Percentiles rank a stretch among this genome's conserved stretches.
These are phyloP conservation scores for Theristus sp. DNA, from an alignment of 2,888 invertebrate species.

Conservation along the genomic window DNA sequence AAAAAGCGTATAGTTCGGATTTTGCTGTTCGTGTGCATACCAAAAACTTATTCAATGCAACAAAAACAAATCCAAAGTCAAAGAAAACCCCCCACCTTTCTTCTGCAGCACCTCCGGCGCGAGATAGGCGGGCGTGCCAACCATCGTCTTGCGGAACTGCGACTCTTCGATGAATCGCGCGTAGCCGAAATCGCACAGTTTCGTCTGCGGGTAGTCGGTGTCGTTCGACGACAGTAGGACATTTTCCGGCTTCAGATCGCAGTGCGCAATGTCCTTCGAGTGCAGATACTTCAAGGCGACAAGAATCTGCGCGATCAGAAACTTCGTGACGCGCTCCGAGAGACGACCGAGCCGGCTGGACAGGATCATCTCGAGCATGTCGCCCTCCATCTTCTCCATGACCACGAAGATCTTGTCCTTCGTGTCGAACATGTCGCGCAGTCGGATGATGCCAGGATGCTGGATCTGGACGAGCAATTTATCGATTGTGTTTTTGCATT, in stretches of 20 bases:
- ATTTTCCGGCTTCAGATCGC: slow-evolving; percentile 27
- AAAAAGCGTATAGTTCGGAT: too few species aligned
- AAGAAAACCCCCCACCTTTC: too few species aligned
- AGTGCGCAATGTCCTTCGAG: slow-evolving; percentile 43
- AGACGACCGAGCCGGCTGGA: slow-evolving; percentile 70
- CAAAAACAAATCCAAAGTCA: too few species aligned
- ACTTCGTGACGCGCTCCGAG: slow-evolving; percentile 54
- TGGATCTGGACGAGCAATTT: too few species aligned
- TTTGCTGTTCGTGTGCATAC: too few species aligned
- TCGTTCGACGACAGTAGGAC: slow-evolving; percentile 23
- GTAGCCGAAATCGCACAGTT: slow-evolving; percentile 29
- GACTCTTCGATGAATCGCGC: slow-evolving; percentile 24
- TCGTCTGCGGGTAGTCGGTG: slow-evolving; percentile 26
- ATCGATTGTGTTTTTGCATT: too few species aligned
- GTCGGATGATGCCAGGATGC: slow-evolving; percentile 46
- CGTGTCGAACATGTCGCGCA: slow-evolving; percentile 97
- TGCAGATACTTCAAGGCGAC: slow-evolving; percentile 87
- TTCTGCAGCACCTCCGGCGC: slow-evolving; percentile 93
- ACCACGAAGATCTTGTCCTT: slow-evolving; percentile 93
- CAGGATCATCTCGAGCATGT: slow-evolving; percentile 97
- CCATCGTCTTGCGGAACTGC: slow-evolving; percentile 27
- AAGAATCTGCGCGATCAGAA: slow-evolving; percentile 50
- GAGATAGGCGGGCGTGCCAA: slow-evolving; percentile 33
- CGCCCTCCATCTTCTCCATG: slow-evolving; percentile 95
- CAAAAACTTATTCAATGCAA: too few species aligned